Percentiles rank a stretch among this genome's conserved stretches.
Conservation (phyloP, 2,797 vertebrate genomes). For the Podarcis siculus region DNA sequence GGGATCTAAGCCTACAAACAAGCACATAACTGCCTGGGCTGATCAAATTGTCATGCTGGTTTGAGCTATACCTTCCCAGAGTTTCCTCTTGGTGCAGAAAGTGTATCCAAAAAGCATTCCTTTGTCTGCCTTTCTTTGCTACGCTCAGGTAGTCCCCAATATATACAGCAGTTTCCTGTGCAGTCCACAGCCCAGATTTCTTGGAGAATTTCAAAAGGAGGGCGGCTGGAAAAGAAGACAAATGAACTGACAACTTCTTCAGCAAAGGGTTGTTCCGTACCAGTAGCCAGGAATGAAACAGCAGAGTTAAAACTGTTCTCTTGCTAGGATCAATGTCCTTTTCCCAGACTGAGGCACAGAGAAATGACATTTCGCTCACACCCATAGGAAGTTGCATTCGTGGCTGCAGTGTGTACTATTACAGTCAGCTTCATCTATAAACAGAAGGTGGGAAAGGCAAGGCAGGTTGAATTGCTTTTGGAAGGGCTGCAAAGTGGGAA, state of each 20-base stretch:
- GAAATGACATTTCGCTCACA: not conserved
- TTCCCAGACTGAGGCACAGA: not conserved
- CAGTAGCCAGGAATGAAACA: not conserved
- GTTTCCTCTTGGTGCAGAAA: slow-evolving; percentile 94
- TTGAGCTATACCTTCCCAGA: slow-evolving; percentile 84
- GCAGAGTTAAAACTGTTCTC: not conserved
- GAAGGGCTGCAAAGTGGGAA: not conserved
- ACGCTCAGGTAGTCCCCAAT: slow-evolving; percentile 82
- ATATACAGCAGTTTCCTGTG: slow-evolving; percentile 86
- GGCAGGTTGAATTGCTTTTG: not conserved
- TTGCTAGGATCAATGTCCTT: not conserved
- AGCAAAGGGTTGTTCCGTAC: not conserved
- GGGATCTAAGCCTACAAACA: too few species aligned
- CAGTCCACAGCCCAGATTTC: slow-evolving; percentile 88
- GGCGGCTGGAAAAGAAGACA: slow-evolving; percentile 77
- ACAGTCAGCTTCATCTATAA: not conserved
- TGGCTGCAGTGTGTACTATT: not conserved
- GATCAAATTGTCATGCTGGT: not conserved
- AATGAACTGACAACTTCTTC: not conserved
- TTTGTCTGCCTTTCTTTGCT: slow-evolving; percentile 85
- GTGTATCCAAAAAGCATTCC: slow-evolving; percentile 88
- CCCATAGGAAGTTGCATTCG: not conserved
- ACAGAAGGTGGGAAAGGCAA: not conserved
- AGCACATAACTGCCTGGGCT: not conserved
- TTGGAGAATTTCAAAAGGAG: slow-evolving; percentile 94